These are phyloP conservation scores for Oryzias woworae DNA, from an alignment of 2,113 vertebrate species.

Conservation along the genomic window DNA sequence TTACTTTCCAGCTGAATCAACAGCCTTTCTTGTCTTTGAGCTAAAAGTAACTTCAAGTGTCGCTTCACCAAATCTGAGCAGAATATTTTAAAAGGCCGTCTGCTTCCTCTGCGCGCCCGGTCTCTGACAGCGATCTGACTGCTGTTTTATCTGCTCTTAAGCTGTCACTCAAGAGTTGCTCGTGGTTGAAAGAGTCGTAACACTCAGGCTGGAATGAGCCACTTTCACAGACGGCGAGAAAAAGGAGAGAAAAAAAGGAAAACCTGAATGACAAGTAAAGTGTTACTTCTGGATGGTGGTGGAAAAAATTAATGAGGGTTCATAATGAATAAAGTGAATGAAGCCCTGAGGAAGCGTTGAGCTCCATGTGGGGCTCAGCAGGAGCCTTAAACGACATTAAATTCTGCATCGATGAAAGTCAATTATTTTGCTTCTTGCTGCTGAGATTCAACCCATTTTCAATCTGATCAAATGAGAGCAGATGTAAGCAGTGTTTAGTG, in stretches of 20 bases:
- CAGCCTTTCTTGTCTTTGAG: constrained; percentile 23
- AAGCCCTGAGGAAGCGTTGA: constrained; percentile 9
- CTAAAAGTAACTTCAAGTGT: constrained; percentile 25
- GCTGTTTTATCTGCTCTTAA: constrained; percentile 46
- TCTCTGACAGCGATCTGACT: constrained; percentile 58
- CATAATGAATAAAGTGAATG: constrained; percentile 11
- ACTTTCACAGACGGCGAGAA: constrained; percentile 24
- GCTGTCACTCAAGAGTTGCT: constrained; percentile 57
- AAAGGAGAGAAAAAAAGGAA: not conserved
- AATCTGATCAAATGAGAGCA: not conserved
- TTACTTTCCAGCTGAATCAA: constrained; percentile 19
- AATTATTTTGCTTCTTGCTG: constrained; percentile 6
- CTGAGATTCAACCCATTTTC: constrained; percentile 3
- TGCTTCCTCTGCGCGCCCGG: constrained; percentile 32
- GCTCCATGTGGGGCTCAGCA: constrained; percentile 6
- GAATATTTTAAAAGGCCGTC: constrained; percentile 56
- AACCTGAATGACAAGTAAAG: constrained; percentile 6
- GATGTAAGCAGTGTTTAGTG: too few species aligned
- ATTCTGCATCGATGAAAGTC: constrained; percentile 1
- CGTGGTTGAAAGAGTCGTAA: constrained; percentile 53
- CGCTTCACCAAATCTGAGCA: constrained; percentile 31
- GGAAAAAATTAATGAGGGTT: constrained; percentile 24
- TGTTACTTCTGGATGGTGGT: constrained; percentile 3
- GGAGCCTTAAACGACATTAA: not conserved
- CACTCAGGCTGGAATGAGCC: constrained; percentile 44